Evolutionary conservation across 2,113 vertebrate species (phyloP).

Genomic region (Calonectris borealis): DNA sequence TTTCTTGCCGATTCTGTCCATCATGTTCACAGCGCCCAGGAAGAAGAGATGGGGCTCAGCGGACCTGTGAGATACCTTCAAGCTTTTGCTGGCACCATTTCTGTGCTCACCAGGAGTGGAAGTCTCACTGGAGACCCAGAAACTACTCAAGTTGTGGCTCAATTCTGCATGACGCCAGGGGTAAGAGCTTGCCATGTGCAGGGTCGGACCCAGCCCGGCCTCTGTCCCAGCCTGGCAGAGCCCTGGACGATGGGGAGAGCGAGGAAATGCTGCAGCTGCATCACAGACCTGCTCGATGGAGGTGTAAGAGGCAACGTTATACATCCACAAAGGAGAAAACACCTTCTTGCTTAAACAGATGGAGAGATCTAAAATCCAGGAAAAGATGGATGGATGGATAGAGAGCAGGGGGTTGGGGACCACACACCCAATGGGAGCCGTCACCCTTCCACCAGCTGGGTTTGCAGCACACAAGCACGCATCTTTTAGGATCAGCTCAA

Average conservation of each 20-base stretch:
- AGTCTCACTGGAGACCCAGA: background rate
- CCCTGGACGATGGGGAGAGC: too few species aligned
- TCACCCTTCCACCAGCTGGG: fast-evolving
- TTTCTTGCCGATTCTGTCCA: background rate
- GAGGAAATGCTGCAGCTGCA: background rate
- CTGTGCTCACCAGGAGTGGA: background rate
- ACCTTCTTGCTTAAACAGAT: background rate
- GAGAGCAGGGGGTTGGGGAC: background rate
- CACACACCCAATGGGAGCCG: fast-evolving
- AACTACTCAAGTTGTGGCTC: background rate
- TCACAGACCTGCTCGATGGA: background rate
- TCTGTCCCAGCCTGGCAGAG: background rate
- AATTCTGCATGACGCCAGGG: background rate
- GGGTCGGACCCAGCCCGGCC: background rate
- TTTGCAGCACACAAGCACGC: background rate
- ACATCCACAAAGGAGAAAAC: background rate
- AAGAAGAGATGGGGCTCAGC: background rate
- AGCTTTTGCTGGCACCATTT: background rate
- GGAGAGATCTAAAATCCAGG: background rate
- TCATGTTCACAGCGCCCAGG: background rate
- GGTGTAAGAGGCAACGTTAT: background rate
- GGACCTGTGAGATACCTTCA: background rate
- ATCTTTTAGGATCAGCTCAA: background rate
- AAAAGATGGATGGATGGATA: background rate
- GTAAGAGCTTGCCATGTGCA: background rate